A percentile compares a stretch with the other conserved stretches of the same genome.
phyloP scores from a whole-genome alignment of 1,140 invertebrate genomes.

The Drosophila teissieri region DNA sequence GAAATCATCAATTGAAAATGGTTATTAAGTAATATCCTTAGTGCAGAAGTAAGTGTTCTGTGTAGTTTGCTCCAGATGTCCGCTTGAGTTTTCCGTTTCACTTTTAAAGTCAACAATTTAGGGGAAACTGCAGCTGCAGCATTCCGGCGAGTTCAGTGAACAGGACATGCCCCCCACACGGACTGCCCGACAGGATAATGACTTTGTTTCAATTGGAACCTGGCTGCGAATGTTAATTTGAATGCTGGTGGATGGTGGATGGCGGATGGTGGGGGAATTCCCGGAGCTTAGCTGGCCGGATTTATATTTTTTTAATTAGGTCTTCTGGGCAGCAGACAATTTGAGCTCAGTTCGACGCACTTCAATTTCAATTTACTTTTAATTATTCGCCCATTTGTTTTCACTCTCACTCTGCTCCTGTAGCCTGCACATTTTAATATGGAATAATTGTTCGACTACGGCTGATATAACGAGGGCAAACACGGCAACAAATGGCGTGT shows the following conservation, averaged over 20 bases:
- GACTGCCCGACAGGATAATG: slow-evolving; percentile 36
- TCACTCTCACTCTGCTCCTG: slow-evolving; percentile 33
- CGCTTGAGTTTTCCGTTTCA: slow-evolving; percentile 40
- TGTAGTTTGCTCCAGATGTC: neutral
- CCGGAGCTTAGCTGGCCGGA: slow-evolving; percentile 34
- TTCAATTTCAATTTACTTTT: slow-evolving; percentile 76
- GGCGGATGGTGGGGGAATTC: neutral
- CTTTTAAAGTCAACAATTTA: slow-evolving; percentile 40
- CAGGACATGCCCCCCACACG: slow-evolving; percentile 15
- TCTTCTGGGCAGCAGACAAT: slow-evolving; percentile 18
- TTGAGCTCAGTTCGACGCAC: slow-evolving; percentile 16
- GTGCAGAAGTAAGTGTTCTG: neutral
- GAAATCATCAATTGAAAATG: too few relatives aligned
- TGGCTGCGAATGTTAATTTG: slow-evolving; percentile 7
- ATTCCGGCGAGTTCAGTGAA: slow-evolving; percentile 38
- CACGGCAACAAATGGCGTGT: slow-evolving; percentile 65
- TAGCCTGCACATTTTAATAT: slow-evolving; percentile 53
- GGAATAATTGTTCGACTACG: slow-evolving; percentile 47
- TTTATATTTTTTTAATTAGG: slow-evolving; percentile 53
- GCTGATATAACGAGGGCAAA: slow-evolving; percentile 31
- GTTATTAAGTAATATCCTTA: too few relatives aligned
- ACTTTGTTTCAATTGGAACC: slow-evolving; percentile 42
- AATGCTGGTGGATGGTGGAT: neutral
- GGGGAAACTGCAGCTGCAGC: slow-evolving; percentile 41
- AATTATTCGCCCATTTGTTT: slow-evolving; percentile 77